A percentile compares a stretch with the other conserved stretches of the same genome.
Evolutionary conservation across 2,113 vertebrate genomes (phyloP).

Genomic region (Leucosticte australis): DNA sequence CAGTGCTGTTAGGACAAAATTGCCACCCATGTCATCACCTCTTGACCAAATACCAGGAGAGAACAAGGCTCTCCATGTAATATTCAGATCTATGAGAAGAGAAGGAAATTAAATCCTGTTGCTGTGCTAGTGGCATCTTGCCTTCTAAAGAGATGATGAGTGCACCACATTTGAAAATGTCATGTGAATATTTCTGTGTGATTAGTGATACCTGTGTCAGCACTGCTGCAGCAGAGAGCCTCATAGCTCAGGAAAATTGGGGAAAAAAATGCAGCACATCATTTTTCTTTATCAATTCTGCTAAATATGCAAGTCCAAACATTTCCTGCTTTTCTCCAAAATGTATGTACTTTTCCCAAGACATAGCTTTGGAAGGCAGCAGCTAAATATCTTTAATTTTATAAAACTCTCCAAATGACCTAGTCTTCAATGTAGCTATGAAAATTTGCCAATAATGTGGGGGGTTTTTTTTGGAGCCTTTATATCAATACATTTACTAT

Average conservation of each 20-base stretch:
- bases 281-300: neutral
- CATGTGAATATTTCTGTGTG: neutral
- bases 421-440: neutral
- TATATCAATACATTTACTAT: neutral
- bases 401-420: neutral
- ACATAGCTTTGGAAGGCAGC: neutral
- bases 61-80: neutral
- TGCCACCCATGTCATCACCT: neutral
- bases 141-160: neutral
- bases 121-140: neutral
- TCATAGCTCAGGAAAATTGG: neutral
- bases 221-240: neutral
- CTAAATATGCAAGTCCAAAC: neutral
- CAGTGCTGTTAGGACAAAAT: neutral
- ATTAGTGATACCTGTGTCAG: conserved; percentile 40
- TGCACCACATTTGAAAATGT: neutral
- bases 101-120: neutral
- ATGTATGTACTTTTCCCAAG: neutral
- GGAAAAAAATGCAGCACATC: neutral
- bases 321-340: neutral
- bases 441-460: neutral
- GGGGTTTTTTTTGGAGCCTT: neutral
- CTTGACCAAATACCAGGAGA: neutral
- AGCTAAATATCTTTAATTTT: neutral
- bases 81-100: neutral